Evolutionary conservation across 2,113 vertebrate species (phyloP).

Genomic region (Saimiri boliviensis): DNA sequence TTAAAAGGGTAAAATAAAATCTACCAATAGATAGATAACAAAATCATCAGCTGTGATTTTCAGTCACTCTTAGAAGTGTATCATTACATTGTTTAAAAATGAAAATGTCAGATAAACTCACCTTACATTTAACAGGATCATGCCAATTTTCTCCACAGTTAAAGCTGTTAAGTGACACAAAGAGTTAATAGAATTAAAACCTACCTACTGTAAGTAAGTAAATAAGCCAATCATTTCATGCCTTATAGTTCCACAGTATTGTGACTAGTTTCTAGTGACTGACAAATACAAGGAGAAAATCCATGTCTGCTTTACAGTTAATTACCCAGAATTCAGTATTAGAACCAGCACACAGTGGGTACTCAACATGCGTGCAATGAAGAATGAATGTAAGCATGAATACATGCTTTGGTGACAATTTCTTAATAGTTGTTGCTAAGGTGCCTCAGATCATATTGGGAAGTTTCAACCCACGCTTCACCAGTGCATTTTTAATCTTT

Average conservation of each 20-base stretch:
- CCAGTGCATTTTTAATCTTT: neutral
- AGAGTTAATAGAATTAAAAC: slow-evolving; percentile 44
- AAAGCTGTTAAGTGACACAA: slow-evolving; percentile 89
- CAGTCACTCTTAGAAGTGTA: neutral
- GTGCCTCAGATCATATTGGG: neutral
- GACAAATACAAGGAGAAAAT: neutral
- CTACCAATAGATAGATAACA: neutral
- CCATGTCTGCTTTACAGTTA: neutral
- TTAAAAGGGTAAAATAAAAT: neutral
- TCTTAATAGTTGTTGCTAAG: neutral
- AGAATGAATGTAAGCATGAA: slow-evolving; percentile 22
- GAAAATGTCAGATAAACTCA: slow-evolving; percentile 72
- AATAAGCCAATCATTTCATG: neutral
- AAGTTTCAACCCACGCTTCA: neutral
- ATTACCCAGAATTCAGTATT: neutral
- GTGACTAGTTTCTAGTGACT: neutral
- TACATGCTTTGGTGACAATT: neutral
- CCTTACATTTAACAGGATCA: slow-evolving; percentile 99
- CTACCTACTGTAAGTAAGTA: neutral
- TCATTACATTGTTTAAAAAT: neutral
- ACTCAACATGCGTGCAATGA: neutral
- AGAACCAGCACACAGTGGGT: neutral
- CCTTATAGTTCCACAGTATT: neutral
- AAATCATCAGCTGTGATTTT: slow-evolving; percentile 8
- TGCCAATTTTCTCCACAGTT: slow-evolving; percentile 99